These are phyloP conservation scores for Oryzias celebensis DNA, from an alignment of 2,113 vertebrate genomes.

Conservation along the genomic window DNA sequence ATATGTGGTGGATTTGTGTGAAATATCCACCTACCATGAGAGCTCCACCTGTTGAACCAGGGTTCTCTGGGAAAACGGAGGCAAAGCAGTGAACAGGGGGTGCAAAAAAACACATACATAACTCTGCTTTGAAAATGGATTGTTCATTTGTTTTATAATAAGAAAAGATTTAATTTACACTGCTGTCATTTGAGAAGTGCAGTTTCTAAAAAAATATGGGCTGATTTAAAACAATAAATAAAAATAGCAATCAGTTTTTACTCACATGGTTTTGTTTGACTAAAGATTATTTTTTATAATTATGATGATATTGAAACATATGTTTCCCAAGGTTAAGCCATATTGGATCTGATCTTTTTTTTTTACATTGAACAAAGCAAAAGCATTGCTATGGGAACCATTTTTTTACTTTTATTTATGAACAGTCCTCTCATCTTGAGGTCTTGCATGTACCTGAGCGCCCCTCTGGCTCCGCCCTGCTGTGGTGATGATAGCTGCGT, in stretches of 20 bases:
- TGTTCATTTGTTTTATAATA: slow-evolving; percentile 33
- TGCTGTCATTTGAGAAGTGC: too few species aligned
- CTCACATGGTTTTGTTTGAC: slow-evolving; percentile 46
- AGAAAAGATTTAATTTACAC: slow-evolving; percentile 36
- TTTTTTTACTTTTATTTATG: too few species aligned
- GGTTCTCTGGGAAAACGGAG: slow-evolving; percentile 79
- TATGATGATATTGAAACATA: slow-evolving; percentile 37
- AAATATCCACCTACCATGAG: slow-evolving; percentile 79
- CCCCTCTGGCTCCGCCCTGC: slow-evolving; percentile 84
- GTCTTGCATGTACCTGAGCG: slow-evolving; percentile 56
- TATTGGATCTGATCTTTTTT: slow-evolving; percentile 18
- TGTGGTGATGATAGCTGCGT: slow-evolving; percentile 94
- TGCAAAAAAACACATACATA: slow-evolving; percentile 23
- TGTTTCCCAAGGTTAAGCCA: slow-evolving; percentile 38
- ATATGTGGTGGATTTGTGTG: neutral
- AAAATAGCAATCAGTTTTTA: slow-evolving; percentile 43
- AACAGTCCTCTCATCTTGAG: neutral
- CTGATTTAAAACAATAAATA: slow-evolving; percentile 20
- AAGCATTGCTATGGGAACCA: too few species aligned
- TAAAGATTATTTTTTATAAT: slow-evolving; percentile 30
- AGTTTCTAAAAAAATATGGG: too few species aligned
- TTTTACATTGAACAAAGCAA: too few species aligned
- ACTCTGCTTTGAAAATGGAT: slow-evolving; percentile 22
- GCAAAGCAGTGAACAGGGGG: slow-evolving; percentile 8
- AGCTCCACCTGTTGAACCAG: slow-evolving; percentile 78